phyloP scores from a whole-genome alignment of 2,797 vertebrate genomes.

The Etheostoma nigrum region DNA sequence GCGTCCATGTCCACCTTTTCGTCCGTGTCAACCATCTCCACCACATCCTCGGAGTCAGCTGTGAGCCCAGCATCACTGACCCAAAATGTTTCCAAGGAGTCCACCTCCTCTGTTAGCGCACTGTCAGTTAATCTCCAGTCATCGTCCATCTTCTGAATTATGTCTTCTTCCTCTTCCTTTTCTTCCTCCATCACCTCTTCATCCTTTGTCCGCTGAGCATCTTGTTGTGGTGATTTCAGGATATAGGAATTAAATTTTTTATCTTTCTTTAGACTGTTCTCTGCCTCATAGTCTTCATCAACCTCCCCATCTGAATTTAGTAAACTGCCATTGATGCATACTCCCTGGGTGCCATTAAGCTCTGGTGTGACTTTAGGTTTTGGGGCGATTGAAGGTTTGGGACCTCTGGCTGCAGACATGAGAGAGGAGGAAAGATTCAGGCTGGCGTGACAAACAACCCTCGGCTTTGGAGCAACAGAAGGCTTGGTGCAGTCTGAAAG shows the following conservation, averaged over 20 bases:
- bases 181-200: conserved; percentile 48
- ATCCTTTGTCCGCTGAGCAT: conserved; percentile 32
- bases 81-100: conserved; percentile 74
- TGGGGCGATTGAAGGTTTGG: conserved; percentile 91
- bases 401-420: conserved; percentile 86
- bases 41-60: conserved; percentile 55
- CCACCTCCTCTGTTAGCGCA: conserved; percentile 66
- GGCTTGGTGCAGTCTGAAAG: conserved; percentile 91
- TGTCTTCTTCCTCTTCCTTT: conserved; percentile 55
- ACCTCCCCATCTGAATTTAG: conserved; percentile 75
- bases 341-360: conserved; percentile 81
- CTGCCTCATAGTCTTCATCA: conserved; percentile 76
- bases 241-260: conserved; percentile 29
- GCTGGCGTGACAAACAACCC: conserved; percentile 83
- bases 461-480: conserved; percentile 91
- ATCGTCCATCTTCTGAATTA: conserved; percentile 68
- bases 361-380: conserved; percentile 89
- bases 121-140: conserved; percentile 74
- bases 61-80: conserved; percentile 63
- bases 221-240: conserved; percentile 38
- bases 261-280: conserved; percentile 42
- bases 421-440: conserved; percentile 84
- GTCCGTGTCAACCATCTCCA: conserved; percentile 73
- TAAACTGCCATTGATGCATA: conserved; percentile 81
- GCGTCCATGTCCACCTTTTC: conserved; percentile 72